phyloP scores from a whole-genome alignment of 2,797 vertebrate genomes.

The Yasuhikotakia modesta region DNA sequence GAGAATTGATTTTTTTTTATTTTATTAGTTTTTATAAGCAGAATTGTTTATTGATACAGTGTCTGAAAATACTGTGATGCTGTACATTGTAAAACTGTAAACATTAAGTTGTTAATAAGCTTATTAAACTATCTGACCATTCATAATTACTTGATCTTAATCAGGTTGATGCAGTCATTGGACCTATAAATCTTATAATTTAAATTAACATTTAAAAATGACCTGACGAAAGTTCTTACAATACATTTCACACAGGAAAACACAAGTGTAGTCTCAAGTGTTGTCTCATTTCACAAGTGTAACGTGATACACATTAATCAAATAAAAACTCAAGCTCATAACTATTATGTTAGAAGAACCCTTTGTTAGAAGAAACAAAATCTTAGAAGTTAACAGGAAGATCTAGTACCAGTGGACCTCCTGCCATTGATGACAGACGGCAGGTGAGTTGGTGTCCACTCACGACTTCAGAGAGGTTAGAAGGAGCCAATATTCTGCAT shows the following conservation, averaged over 20 bases:
- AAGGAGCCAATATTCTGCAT: slow-evolving; percentile 50
- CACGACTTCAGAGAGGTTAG: slow-evolving; percentile 60
- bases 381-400: neutral
- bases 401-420: neutral
- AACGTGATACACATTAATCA: neutral
- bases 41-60: neutral
- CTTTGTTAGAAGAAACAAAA: neutral
- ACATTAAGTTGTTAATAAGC: neutral
- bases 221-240: neutral
- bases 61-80: neutral
- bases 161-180: neutral
- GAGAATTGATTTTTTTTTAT: neutral
- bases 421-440: slow-evolving; percentile 67
- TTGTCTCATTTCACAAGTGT: neutral
- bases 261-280: neutral
- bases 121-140: neutral
- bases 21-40: neutral
- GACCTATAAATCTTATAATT: neutral
- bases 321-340: neutral
- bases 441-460: slow-evolving; percentile 62
- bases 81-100: neutral
- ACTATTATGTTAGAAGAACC: neutral
- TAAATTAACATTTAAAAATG: neutral
- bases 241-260: neutral
- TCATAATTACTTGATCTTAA: neutral